Evolutionary conservation across 2,797 vertebrate genomes (phyloP), one percentile per base, ranked within the genome.

Genomic region (Mycteria americana): DNA sequence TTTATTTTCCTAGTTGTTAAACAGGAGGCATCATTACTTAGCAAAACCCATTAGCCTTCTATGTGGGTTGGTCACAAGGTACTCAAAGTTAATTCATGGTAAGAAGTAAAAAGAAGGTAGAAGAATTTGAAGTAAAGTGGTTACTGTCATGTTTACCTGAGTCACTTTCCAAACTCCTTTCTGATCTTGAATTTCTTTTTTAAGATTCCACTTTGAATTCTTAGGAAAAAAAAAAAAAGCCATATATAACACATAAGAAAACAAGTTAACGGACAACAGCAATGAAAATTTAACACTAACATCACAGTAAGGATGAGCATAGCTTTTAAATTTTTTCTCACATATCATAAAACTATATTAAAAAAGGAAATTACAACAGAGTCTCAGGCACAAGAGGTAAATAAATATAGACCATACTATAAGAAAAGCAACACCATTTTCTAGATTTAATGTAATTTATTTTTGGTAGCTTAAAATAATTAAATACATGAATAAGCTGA

Each of bases 91-190:
- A 85, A 96, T 92, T 95, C 82, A 87, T 85, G 65, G 84, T 85
- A 81, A 39, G 46, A 93, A 63, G 25, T 68, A 43, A 93, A 96
- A 94, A 93, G 54, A 51, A 72, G 75, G 69, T 46, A 59, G 89
- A 96, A 94, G 33, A n/a, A 80, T 63, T 35, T 78, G 19, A 92
- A 92, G 60, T 91, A 64, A 70, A 91, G 62, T n/a, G 70, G 68
- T 79, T 95, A 81, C 67, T 85, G 13, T 89, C 56, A 60, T 31
- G 41, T 76, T 98, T 98, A 98, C 98, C 97, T 97, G 97, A 64
- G 83, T 85, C 9, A 68, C 19, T 46, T 96, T 53, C 43, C 72
- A 93, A 69, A 78, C 3, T 92, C 69, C 35, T 41, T 96, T 74
- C 94, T 96, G 57, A 62, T 63, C 30, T 89, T 87, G 85, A 87